These are phyloP conservation scores for Microtus californicus DNA, from an alignment of 2,797 vertebrate species.

Conservation along the genomic window DNA sequence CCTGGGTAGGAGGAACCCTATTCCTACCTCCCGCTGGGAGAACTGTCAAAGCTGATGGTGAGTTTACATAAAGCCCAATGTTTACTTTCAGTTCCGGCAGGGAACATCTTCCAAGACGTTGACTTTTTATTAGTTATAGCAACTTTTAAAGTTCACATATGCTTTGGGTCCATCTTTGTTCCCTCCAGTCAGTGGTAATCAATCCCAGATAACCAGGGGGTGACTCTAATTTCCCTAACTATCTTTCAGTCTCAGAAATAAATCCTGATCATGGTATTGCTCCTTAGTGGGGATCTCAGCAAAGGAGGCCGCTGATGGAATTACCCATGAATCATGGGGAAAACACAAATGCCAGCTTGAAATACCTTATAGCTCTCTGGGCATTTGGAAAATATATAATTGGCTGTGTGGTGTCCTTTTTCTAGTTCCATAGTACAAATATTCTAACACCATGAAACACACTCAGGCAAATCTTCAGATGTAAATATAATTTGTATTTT, in stretches of 20 bases:
- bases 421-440: neutral
- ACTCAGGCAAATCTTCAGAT: constrained; percentile 26
- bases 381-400: constrained; percentile 31
- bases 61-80: neutral
- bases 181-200: neutral
- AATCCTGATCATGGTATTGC: neutral
- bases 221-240: neutral
- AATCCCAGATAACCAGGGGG: neutral
- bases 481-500: constrained; percentile 55
- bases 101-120: constrained; percentile 16
- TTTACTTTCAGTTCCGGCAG: neutral
- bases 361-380: constrained; percentile 22
- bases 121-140: constrained; percentile 30
- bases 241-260: neutral
- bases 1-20: neutral
- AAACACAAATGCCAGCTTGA: constrained; percentile 28
- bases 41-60: neutral
- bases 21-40: neutral
- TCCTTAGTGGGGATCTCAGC: neutral
- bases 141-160: neutral
- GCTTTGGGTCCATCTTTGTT: neutral
- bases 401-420: neutral
- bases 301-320: neutral
- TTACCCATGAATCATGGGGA: neutral
- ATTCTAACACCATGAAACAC: constrained; percentile 48